Base-by-base conservation (phyloP, 2,797 vertebrate species). In the Coreius guichenoti region DNA sequence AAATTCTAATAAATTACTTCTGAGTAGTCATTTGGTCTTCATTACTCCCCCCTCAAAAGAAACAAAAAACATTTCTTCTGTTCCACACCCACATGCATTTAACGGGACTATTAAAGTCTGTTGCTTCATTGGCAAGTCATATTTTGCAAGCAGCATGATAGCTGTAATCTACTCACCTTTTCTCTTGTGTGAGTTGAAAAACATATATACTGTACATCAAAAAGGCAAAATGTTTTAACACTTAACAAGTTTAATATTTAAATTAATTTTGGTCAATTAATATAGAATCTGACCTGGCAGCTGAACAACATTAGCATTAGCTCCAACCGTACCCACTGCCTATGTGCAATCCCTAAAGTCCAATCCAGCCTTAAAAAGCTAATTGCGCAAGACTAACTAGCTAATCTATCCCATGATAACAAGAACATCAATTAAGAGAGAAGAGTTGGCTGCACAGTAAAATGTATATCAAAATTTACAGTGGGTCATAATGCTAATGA, bases 21-120 rank as follows among this genome's bases (percentile, higher is more conserved):
- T 96, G 96, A 97, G 96, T 96, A 96, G 96, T 96, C 96, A 97
- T 96, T 96, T 96, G 96, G 96, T 88, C 85, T 96, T 96, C 95
- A 96, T 96, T 96, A 96, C 94, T 94, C 79, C 51, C 58, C 80
- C 75, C 76, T 82, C 31, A 43, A 79, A 65, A 45, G 26, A 76
- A 73, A 43, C 39, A 77, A 54, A 79, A 47, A 51, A 54, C 39
- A 77, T 81, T 54, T 83, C 21, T 76, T 47, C 65, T 74, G 49
- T 83, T 84, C 77, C 83, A 73, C 86, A 86, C 86, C 87, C 86
- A 88, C 83, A 81, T 73, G 67, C 81, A 21, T 90, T 87, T 87
- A 89, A 89, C 51, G 26, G 89, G 84, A 81, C 84, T 86, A 81
- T 74, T 85, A 87, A 89, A 85, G 80, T 83, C 67, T 69, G 82